Percentiles rank a stretch among this genome's conserved stretches.
Conservation (phyloP, 2,113 vertebrate species). For the Erythrocercus mccallii region DNA sequence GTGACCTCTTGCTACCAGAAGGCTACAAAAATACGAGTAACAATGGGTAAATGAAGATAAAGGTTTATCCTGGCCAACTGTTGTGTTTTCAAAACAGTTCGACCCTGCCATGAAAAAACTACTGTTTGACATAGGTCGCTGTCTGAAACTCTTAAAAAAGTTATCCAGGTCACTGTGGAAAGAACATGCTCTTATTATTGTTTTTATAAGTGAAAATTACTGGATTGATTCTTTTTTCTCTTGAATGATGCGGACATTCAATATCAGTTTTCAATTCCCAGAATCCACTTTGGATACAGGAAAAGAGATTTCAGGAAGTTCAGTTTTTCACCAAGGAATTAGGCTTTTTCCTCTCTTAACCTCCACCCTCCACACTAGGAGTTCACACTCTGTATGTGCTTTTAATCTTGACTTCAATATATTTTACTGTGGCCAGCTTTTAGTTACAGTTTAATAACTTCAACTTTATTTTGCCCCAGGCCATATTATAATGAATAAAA, state of each 20-base stretch:
- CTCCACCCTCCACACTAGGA: background rate
- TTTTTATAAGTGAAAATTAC: background rate
- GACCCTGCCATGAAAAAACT: constrained; percentile 37
- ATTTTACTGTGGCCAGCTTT: constrained; percentile 56
- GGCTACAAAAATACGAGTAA: constrained; percentile 62
- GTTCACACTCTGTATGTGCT: constrained; percentile 41
- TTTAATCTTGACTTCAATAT: constrained; percentile 50
- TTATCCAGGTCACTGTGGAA: background rate
- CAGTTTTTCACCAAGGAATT: background rate
- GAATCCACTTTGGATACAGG: background rate
- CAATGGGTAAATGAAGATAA: constrained; percentile 73
- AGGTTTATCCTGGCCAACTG: constrained; percentile 57
- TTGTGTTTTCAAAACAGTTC: constrained; percentile 57
- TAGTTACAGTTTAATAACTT: constrained; percentile 62
- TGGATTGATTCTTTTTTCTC: background rate
- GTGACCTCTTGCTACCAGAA: constrained; percentile 67
- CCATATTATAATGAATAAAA: constrained; percentile 58
- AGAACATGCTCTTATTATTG: background rate
- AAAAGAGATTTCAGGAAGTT: background rate
- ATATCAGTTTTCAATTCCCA: background rate
- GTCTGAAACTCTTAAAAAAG: constrained; percentile 6
- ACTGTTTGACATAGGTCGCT: background rate
- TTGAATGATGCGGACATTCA: background rate
- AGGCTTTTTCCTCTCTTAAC: background rate
- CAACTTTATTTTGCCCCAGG: constrained; percentile 45